phyloP scores from a whole-genome alignment of 2,888 invertebrate genomes.

The Phymatocera aterrima region DNA sequence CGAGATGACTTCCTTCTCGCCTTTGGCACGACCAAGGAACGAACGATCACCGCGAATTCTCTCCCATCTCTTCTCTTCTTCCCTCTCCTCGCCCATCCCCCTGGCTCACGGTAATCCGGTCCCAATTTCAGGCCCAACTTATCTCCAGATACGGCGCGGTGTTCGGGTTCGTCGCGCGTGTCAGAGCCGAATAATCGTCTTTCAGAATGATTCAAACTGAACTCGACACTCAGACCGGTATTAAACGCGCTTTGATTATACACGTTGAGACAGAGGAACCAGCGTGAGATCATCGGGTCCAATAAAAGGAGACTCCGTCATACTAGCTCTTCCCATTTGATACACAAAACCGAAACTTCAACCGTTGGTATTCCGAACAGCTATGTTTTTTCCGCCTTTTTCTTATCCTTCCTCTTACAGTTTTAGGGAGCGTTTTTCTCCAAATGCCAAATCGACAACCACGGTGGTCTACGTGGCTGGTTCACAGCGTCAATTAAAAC shows the following conservation, averaged over 20 bases:
- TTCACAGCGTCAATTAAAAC: too few species aligned
- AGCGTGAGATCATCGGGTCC: constrained; percentile 45
- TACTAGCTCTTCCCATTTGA: constrained; percentile 14
- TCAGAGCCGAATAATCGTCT: constrained; percentile 38
- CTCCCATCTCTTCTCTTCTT: background rate
- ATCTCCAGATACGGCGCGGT: background rate
- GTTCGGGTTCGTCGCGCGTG: constrained; percentile 40
- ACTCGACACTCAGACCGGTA: constrained; percentile 34
- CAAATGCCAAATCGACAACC: background rate
- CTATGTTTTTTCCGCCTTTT: background rate
- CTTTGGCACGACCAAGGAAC: constrained; percentile 33
- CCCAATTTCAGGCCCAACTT: background rate
- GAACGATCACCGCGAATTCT: constrained; percentile 29
- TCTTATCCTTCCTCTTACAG: background rate
- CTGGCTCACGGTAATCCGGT: background rate
- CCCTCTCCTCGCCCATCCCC: background rate
- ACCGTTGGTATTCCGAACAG: constrained; percentile 28
- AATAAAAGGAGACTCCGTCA: constrained; percentile 11
- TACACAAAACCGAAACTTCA: background rate
- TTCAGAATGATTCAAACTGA: constrained; percentile 39
- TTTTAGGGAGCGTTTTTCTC: background rate
- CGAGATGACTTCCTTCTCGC: constrained; percentile 51
- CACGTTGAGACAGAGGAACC: constrained; percentile 3
- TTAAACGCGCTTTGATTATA: constrained; percentile 40
- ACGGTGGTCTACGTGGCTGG: constrained; percentile 21